Evolutionary conservation across 2,888 invertebrate species (phyloP).

Genomic region (Drosophila picticornis): DNA sequence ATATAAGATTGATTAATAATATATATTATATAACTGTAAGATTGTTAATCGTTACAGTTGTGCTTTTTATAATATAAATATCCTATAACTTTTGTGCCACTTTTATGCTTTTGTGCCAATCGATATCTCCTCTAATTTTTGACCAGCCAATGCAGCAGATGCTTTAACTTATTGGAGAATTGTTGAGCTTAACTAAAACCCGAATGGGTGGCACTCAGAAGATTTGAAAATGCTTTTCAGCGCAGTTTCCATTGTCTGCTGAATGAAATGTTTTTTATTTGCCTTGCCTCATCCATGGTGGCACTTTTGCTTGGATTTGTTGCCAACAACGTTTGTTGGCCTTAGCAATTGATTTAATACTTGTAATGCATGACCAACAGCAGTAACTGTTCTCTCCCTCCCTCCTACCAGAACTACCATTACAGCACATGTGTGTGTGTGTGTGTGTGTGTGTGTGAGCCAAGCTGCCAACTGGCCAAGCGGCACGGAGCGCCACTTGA

Average conservation of each 20-base stretch:
- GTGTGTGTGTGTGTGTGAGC: slow-evolving; percentile 42
- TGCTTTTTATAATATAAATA: neutral
- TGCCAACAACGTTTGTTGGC: slow-evolving; percentile 22
- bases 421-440: slow-evolving; percentile 7
- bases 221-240: neutral
- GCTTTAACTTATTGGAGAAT: neutral
- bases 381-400: neutral
- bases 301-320: slow-evolving; percentile 47
- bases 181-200: neutral
- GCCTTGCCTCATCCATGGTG: slow-evolving; percentile 1
- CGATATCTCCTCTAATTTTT: neutral
- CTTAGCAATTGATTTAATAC: slow-evolving; percentile 73
- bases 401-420: neutral
- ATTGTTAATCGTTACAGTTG: neutral
- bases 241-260: neutral
- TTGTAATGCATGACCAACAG: slow-evolving; percentile 61
- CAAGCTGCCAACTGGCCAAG: slow-evolving; percentile 71
- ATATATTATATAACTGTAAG: too few relatives aligned
- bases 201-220: slow-evolving; percentile 1
- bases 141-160: neutral
- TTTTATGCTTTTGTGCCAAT: neutral
- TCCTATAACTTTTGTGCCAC: neutral
- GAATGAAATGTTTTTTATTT: slow-evolving; percentile 1
- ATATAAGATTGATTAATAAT: too few relatives aligned
- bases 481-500: slow-evolving; percentile 80